A percentile compares a stretch with the other conserved stretches of the same genome.
Evolutionary conservation across 2,113 vertebrate species (phyloP).

Genomic region (Isurus oxyrinchus): DNA sequence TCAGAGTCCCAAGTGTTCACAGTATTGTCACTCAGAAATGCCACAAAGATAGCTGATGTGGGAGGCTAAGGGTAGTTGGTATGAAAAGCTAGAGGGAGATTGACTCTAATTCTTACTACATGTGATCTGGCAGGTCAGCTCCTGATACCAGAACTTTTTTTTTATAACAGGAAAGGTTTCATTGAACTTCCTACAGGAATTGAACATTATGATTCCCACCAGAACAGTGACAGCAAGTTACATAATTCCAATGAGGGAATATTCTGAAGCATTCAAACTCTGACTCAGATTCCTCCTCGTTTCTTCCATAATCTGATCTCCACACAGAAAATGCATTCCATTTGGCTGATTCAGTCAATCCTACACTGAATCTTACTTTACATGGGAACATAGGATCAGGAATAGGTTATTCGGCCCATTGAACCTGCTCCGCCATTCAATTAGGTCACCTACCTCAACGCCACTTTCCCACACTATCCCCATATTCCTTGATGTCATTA

Average conservation of each 20-base stretch:
- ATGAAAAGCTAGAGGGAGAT: neutral
- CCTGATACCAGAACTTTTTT: neutral
- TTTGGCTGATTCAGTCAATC: neutral
- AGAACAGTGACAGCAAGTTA: neutral
- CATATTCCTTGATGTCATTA: no score
- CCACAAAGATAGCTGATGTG: neutral
- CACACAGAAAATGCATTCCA: neutral
- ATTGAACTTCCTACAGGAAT: neutral
- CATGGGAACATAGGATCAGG: no score
- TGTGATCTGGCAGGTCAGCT: neutral
- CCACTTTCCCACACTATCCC: no score
- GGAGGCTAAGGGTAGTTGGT: neutral
- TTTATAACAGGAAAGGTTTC: neutral
- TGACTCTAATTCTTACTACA: neutral
- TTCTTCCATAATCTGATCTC: neutral
- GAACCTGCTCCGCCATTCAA: no score
- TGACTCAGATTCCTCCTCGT: neutral
- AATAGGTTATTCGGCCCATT: no score
- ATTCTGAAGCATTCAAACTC: neutral
- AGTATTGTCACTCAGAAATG: neutral
- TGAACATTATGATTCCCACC: neutral
- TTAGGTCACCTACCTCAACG: no score
- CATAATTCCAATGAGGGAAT: neutral
- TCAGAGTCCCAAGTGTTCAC: neutral
- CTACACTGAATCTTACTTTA: neutral